Base-by-base conservation (phyloP, 2,888 invertebrate genomes). In the Meghimatium bilineatum region DNA sequence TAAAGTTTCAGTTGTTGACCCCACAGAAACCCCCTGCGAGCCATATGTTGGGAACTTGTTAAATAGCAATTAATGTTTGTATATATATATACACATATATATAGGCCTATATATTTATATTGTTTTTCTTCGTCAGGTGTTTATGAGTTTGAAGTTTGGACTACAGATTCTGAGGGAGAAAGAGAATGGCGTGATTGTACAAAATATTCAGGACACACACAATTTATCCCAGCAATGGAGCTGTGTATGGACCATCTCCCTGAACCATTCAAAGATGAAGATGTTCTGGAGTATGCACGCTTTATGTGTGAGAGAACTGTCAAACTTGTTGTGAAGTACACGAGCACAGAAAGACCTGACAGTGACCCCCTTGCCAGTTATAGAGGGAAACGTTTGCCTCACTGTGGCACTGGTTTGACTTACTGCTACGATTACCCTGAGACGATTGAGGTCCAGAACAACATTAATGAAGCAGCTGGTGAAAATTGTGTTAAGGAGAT, bases 141-240 rank as follows among this genome's bases (percentile, higher is more conserved):
- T 79, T 36, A 66, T 29, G 79, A 79, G 38, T 79, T 66, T 49
- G 66, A 66, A 20, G 79, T 79, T 2, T 67, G 63, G 79, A 44
- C 67, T 23, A 66, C 26, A 66, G 79, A 38, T n/a, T n/a, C 63
- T n/a, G 79, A 67, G 26, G 67, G 67, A 36, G 36, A 29, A 23
- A 67, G 44, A 79, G 32, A 66, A 23, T 79, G 79, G 79, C 20
- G 38, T n/a, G 26, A 12, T 32, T 80, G 80, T n/a, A 32, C 32
- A 26, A 82, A 82, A 66, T 26, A 82, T 66, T 75, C 82, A 20
- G 82, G 82, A 23, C 82, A 82, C 34, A 5, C 14, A 20, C 63
- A 63, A 14, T 82, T 82, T 66, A 75, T 74, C n/a, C 82, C 75
- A n/a, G 75, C 34, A 1, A 17, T 14, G 23, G 38, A 74, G 49